Conservation (phyloP, 2,113 vertebrate species). For the Panthera uncia region DNA sequence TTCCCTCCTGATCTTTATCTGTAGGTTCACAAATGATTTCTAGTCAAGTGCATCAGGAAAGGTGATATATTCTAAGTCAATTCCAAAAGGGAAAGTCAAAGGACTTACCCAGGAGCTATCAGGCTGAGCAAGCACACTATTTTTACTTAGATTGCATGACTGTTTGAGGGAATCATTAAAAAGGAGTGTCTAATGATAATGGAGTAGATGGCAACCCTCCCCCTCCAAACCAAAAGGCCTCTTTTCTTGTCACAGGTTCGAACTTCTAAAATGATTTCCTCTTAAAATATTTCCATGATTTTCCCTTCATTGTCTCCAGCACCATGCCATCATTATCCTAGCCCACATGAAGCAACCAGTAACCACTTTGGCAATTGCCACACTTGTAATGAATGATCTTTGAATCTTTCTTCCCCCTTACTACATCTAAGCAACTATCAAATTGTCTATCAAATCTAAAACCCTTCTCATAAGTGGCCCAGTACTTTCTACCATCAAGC, state of each 20-base stretch:
- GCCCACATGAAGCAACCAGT: not conserved
- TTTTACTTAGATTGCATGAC: not conserved
- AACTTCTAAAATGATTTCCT: slow-evolving; percentile 10
- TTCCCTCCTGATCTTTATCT: not conserved
- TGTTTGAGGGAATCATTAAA: not conserved
- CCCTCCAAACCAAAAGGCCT: not conserved
- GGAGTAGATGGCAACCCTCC: not conserved
- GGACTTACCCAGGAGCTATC: not conserved
- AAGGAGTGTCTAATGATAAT: not conserved
- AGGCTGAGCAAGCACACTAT: not conserved
- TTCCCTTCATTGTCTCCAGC: not conserved
- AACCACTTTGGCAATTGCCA: not conserved
- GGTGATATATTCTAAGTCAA: not conserved
- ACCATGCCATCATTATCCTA: not conserved
- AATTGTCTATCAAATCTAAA: not conserved
- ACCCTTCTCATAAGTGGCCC: not conserved
- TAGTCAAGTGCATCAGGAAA: not conserved
- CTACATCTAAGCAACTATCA: not conserved
- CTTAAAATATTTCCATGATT: not conserved
- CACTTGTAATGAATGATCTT: not conserved
- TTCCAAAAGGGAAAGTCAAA: not conserved
- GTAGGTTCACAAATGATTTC: not conserved
- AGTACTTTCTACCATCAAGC: not conserved
- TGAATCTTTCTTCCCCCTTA: not conserved
- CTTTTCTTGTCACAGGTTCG: not conserved